phyloP scores from a whole-genome alignment of 2,888 invertebrate genomes.

The Ischnus inquisitorius region DNA sequence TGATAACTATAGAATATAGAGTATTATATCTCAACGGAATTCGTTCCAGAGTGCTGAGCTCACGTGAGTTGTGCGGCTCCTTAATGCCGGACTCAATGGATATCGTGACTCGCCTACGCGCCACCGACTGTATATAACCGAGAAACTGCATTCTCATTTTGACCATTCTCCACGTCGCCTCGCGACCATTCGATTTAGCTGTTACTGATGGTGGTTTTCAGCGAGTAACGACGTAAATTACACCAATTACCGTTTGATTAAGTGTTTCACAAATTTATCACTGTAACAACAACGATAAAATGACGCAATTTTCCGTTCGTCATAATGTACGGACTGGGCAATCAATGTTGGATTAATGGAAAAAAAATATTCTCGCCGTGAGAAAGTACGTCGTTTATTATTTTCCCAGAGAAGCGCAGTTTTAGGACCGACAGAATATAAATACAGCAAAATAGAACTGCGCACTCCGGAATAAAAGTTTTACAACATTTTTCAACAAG shows the following conservation, averaged over 20 bases:
- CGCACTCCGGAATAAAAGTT: too few species aligned
- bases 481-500: too few species aligned
- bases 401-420: too few species aligned
- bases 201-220: background rate
- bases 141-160: conserved; percentile 16
- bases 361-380: too few species aligned
- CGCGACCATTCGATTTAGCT: background rate
- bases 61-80: conserved; percentile 17
- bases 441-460: too few species aligned
- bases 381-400: too few species aligned
- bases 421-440: too few species aligned
- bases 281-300: too few species aligned
- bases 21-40: conserved; percentile 60
- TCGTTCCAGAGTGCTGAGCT: conserved; percentile 60
- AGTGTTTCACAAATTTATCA: too few species aligned
- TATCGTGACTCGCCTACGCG: conserved; percentile 34
- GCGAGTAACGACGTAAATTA: background rate
- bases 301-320: too few species aligned
- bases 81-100: background rate
- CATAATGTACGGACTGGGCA: too few species aligned
- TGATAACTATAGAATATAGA: conserved; percentile 65
- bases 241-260: background rate
- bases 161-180: background rate
- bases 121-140: background rate
- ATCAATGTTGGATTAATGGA: too few species aligned